Percentiles rank a stretch among this genome's conserved stretches.
Conservation (phyloP, 2,797 vertebrate species). For the Gadopsis bispinosus region DNA sequence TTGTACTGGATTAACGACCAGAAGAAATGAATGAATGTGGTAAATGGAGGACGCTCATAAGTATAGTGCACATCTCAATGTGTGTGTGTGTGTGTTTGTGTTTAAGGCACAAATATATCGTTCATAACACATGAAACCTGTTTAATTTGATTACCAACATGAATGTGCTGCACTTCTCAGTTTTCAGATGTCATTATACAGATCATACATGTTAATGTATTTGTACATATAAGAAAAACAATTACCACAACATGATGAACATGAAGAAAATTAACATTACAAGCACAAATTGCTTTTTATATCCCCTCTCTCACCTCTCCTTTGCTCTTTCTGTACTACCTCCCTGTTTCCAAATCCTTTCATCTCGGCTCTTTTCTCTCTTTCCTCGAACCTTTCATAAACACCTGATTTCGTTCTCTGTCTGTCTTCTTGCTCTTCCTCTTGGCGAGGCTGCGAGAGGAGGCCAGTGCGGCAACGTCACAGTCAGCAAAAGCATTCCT, state of each 20-base stretch:
- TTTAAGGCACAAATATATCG: background rate
- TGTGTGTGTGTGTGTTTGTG: background rate
- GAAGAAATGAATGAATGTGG: constrained; percentile 15
- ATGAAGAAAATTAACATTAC: constrained; percentile 19
- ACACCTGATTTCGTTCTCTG: background rate
- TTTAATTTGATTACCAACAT: constrained; percentile 2
- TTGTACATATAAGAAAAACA: constrained; percentile 3
- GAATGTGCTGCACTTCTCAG: background rate
- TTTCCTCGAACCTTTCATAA: background rate
- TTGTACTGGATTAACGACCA: constrained; percentile 34
- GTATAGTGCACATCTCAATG: background rate
- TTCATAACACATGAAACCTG: background rate
- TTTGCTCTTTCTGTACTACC: background rate
- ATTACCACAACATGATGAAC: constrained; percentile 11
- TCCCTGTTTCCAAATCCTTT: constrained; percentile 6
- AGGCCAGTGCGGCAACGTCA: constrained; percentile 60
- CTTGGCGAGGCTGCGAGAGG: constrained; percentile 74
- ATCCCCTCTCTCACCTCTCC: background rate
- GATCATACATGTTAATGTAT: background rate
- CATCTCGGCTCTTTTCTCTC: background rate
- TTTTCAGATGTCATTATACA: background rate
- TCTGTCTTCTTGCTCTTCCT: constrained; percentile 61
- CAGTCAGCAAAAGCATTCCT: constrained; percentile 68
- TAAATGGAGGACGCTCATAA: constrained; percentile 13
- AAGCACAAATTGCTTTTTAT: background rate